A percentile compares a stretch with the other conserved stretches of the same genome.
phyloP scores from a whole-genome alignment of 1,140 invertebrate genomes.

The Sinonovacula constricta region DNA sequence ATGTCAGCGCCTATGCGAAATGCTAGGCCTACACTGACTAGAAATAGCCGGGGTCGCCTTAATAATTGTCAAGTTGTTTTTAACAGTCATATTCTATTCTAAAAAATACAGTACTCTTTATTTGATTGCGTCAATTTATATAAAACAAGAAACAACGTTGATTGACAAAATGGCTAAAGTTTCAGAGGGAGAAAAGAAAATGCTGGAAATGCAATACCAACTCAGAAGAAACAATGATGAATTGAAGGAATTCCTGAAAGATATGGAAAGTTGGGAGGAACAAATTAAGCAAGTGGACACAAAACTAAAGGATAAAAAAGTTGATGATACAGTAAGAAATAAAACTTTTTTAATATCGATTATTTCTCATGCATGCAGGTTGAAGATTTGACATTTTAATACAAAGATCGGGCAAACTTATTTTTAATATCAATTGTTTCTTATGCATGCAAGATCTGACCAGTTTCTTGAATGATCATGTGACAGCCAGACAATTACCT shows the following conservation, averaged over 20 bases:
- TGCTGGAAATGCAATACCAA: slow-evolving; percentile 73
- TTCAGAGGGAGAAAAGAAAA: slow-evolving; percentile 67
- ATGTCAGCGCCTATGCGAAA: slow-evolving; percentile 68
- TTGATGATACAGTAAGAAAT: slow-evolving; percentile 41
- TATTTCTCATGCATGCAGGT: no score
- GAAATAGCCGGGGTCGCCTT: not conserved
- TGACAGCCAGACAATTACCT: not conserved
- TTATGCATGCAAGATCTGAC: not conserved
- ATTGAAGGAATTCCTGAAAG: slow-evolving; percentile 85
- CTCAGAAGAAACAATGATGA: slow-evolving; percentile 84
- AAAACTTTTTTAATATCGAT: no score
- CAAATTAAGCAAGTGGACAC: slow-evolving; percentile 91
- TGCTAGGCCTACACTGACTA: not conserved
- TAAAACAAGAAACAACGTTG: not conserved
- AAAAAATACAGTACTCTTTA: not conserved
- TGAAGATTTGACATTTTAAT: slow-evolving; percentile 28
- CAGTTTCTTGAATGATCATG: not conserved
- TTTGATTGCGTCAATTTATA: not conserved
- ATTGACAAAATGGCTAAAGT: slow-evolving; percentile 38
- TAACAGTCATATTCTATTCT: not conserved
- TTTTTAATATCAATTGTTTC: not conserved
- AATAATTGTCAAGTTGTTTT: not conserved
- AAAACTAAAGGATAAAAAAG: slow-evolving; percentile 77
- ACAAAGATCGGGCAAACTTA: not conserved
- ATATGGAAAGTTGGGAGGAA: slow-evolving; percentile 89